Conservation (phyloP, 53 echinoderm and acorn worm species). For the Echinarachnius parma region DNA sequence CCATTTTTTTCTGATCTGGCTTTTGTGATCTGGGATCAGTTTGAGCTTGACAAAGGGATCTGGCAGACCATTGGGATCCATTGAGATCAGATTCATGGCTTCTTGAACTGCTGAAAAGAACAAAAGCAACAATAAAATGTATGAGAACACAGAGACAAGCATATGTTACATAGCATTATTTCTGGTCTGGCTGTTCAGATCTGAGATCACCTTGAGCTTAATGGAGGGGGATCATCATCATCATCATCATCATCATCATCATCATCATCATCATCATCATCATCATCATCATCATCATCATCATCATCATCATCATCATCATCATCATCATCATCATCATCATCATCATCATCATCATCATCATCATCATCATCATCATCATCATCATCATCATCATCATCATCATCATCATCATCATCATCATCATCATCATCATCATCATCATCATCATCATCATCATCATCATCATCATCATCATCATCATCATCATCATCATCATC, state of each 20-base stretch:
- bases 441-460: constrained; percentile 1
- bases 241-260: not conserved
- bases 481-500: not conserved
- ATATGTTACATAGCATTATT: too few relatives aligned
- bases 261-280: not conserved
- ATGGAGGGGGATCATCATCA: not conserved
- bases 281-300: not conserved
- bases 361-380: not conserved
- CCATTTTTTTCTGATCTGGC: constrained; percentile 74
- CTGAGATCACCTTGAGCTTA: too few relatives aligned
- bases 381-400: not conserved
- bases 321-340: not conserved
- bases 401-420: not conserved
- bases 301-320: not conserved
- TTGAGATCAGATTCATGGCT: constrained; percentile 91
- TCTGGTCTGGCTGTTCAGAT: too few relatives aligned
- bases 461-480: not conserved
- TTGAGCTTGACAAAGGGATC: constrained; percentile 93
- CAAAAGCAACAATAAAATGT: too few relatives aligned
- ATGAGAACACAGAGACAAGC: too few relatives aligned
- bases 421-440: not conserved
- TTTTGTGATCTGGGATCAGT: constrained; percentile 69
- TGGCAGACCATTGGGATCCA: constrained; percentile 92
- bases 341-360: not conserved
- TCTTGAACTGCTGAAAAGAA: constrained; percentile 36